Base-by-base conservation (phyloP, 2,888 invertebrate genomes). In the Drosophila cyrtoloma region DNA sequence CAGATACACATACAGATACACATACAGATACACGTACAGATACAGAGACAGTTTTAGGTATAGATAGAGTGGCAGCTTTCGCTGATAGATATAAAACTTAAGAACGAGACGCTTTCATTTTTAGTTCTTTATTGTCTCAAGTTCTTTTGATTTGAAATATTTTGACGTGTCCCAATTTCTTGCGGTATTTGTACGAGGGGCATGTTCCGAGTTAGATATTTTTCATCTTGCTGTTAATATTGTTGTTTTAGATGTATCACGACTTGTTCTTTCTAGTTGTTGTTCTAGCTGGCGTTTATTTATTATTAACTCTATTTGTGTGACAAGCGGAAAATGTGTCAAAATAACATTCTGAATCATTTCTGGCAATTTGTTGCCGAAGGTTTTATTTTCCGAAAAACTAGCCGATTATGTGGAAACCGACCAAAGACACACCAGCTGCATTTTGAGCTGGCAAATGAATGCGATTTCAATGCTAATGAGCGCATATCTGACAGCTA, bases 101-200 rank as follows among this genome's bases (percentile, higher is more conserved):
- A 57, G 65, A 73, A 65, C 70, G 61, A 68, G 71, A 53, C 79
- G 85, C 79, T 87, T 89, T 89, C 84, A 71, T 85, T 89, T 89
- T 89, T 89, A 82, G 85, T 87, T 91, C 80, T 86, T 89, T 84
- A 89, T 89, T 89, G 90, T 89, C 80, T 84, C 85, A 77, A 85
- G 85, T 76, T 85, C 75, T 74, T 88, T 85, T 82, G 89, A 86
- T 91, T 90, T 91, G 75, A 89, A 79, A 91, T 91, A 91, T 87
- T 91, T 90, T 87, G 87, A 87, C 87, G 81, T 90, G 87, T 81
- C 89, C 87, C 87, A 91, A 91, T 84, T 84, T 82, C 80, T 76
- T 66, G 83, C 67, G 79, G 77, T 69, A 72, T 82, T 53, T 60
- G 53, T 57, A 26, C 26, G 39, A 57, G 51, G 56, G 30, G 44